Evolutionary conservation across 2,797 vertebrate genomes (phyloP).

Genomic region (Melanotaenia boesemani): DNA sequence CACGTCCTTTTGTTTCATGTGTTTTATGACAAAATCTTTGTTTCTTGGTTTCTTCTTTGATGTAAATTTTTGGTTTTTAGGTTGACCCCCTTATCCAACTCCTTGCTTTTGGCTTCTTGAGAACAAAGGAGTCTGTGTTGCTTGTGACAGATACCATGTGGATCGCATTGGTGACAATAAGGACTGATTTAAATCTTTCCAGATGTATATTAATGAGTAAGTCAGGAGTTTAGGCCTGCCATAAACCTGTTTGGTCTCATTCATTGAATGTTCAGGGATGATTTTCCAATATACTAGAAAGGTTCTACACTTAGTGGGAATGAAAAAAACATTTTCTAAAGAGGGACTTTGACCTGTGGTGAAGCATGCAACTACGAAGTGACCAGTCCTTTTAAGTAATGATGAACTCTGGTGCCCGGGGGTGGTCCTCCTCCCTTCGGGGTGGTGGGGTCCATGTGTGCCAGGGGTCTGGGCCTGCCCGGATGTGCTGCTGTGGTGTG

Average conservation of each 20-base stretch:
- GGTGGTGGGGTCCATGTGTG: too few relatives aligned
- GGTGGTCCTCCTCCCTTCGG: too few relatives aligned
- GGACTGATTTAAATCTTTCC: constrained; percentile 51
- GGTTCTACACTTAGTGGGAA: neutral
- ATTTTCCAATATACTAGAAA: constrained; percentile 10
- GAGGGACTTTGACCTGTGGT: neutral
- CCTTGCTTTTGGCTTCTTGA: constrained; percentile 3
- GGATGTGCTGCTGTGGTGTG: too few relatives aligned
- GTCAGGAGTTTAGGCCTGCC: constrained; percentile 14
- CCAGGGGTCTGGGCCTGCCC: too few relatives aligned
- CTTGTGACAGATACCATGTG: constrained; percentile 44
- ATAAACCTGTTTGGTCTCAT: neutral
- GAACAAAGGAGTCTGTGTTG: constrained; percentile 70
- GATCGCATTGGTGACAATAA: constrained; percentile 47
- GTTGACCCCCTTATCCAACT: constrained; percentile 41
- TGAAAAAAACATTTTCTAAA: neutral
- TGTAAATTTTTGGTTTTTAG: neutral
- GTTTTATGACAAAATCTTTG: too few relatives aligned
- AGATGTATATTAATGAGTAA: constrained; percentile 47
- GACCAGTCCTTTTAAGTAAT: neutral
- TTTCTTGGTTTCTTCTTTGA: neutral
- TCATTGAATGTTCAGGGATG: neutral
- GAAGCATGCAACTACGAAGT: neutral
- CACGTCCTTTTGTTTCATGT: too few relatives aligned
- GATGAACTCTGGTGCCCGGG: neutral